Evolutionary conservation across 2,888 invertebrate species (phyloP).

Genomic region (Drosophila paramelanica): DNA sequence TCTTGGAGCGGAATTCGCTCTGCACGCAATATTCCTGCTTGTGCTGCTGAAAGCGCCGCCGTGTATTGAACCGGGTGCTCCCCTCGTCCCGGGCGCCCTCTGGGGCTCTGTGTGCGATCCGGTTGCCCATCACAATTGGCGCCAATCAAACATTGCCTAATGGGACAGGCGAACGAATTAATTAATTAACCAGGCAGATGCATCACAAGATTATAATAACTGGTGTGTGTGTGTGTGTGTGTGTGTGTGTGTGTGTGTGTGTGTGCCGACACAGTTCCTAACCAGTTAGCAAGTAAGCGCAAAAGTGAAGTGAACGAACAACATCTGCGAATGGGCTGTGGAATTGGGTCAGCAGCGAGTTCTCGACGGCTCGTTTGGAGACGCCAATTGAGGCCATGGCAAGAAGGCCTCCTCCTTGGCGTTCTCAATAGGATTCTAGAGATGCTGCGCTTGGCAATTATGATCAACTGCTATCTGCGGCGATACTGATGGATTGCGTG

Average conservation of each 20-base stretch:
- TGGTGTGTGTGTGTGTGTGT: conserved; percentile 5
- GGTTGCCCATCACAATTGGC: conserved; percentile 63
- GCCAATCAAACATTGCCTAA: conserved; percentile 70
- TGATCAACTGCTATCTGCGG: conserved; percentile 59
- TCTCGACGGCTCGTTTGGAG: conserved; percentile 40
- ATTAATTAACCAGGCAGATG: conserved; percentile 37
- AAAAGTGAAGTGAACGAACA: conserved; percentile 73
- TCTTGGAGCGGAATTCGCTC: conserved; percentile 75
- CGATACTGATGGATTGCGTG: conserved; percentile 47
- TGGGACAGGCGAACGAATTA: conserved; percentile 55
- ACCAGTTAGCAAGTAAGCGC: conserved; percentile 64
- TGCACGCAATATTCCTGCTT: conserved; percentile 68
- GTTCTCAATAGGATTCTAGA: conserved; percentile 9
- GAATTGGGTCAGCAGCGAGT: conserved; percentile 73
- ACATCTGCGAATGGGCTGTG: conserved; percentile 54
- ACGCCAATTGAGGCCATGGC: conserved; percentile 59
- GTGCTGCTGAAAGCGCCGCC: conserved; percentile 71
- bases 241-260: conserved; percentile 17
- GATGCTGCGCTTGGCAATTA: conserved; percentile 46
- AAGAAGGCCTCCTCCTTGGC: conserved; percentile 19
- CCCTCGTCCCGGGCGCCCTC: conserved; percentile 37
- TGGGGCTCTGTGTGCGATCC: conserved; percentile 38
- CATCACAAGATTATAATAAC: conserved; percentile 6
- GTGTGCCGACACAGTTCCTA: conserved; percentile 45
- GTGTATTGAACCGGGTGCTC: conserved; percentile 59